A percentile compares a stretch with the other conserved stretches of the same genome.
Evolutionary conservation across 2,888 invertebrate genomes (phyloP).

Genomic region (Ectemnius lituratus): DNA sequence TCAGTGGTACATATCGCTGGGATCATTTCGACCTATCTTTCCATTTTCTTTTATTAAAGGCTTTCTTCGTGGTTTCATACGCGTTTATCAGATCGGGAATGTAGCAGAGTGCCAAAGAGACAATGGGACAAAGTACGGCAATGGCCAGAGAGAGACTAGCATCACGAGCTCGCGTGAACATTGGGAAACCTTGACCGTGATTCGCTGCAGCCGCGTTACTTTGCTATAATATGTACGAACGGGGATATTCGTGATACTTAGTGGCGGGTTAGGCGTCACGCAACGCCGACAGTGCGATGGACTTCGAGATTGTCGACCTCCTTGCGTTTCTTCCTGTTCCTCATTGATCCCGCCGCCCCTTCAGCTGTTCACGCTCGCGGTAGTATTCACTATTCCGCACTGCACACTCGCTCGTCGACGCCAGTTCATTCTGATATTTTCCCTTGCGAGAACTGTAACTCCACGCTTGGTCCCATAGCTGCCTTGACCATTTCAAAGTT

Average conservation of each 20-base stretch:
- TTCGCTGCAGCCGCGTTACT: conserved; percentile 6
- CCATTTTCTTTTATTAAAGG: no score
- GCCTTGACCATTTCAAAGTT: no score
- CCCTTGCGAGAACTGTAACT: no score
- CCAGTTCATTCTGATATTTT: no score
- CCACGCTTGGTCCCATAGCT: no score
- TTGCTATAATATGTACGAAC: conserved; percentile 8
- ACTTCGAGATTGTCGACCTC: conserved; percentile 12
- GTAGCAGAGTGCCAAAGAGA: not conserved
- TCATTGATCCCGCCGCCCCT: conserved; percentile 1
- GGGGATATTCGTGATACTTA: conserved; percentile 7
- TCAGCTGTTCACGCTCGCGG: no score
- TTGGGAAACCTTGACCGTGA: conserved; percentile 9
- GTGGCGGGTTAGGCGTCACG: conserved; percentile 4
- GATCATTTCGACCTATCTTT: no score
- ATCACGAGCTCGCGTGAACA: not conserved
- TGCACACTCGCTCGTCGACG: no score
- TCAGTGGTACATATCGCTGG: no score
- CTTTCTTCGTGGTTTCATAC: no score
- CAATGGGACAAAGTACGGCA: not conserved
- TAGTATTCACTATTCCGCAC: no score
- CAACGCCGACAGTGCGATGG: conserved; percentile 8
- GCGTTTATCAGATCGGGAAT: no score
- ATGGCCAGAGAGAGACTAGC: not conserved
- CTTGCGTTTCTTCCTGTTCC: conserved; percentile 13